Evolutionary conservation across 2,888 invertebrate species (phyloP).

Genomic region (Nudaria mundana): DNA sequence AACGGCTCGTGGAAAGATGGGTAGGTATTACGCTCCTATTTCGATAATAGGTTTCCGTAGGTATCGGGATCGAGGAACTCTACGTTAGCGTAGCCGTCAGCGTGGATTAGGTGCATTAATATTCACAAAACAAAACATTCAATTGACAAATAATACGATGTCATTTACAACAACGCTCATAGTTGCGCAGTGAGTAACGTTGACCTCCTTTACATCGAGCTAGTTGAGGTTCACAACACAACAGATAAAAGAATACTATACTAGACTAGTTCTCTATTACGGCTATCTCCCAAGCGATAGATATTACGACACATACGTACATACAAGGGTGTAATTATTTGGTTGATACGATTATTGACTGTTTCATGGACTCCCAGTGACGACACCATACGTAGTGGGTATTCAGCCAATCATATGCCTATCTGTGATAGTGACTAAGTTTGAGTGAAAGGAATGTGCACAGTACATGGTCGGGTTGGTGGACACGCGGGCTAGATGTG

Average conservation of each 20-base stretch:
- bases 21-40: too few relatives aligned
- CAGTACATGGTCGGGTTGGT: constrained; percentile 29
- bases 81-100: too few relatives aligned
- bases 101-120: neutral
- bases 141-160: neutral
- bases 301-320: too few relatives aligned
- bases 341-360: too few relatives aligned
- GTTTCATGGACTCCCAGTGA: too few relatives aligned
- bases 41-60: too few relatives aligned
- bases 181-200: neutral
- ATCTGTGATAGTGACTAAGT: neutral
- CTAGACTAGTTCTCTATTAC: neutral
- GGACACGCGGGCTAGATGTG: constrained; percentile 22
- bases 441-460: constrained; percentile 4
- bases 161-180: constrained; percentile 7
- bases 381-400: too few relatives aligned
- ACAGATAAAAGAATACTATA: too few relatives aligned
- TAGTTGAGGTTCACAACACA: constrained; percentile 1
- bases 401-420: neutral
- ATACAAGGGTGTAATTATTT: too few relatives aligned
- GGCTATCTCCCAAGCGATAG: neutral
- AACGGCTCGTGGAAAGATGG: too few relatives aligned
- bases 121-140: neutral
- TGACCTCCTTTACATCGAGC: neutral
- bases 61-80: too few relatives aligned